A percentile compares a stretch with the other conserved stretches of the same genome.
Evolutionary conservation across 1,140 invertebrate species (phyloP).

Genomic region (Drosophila ananassae): DNA sequence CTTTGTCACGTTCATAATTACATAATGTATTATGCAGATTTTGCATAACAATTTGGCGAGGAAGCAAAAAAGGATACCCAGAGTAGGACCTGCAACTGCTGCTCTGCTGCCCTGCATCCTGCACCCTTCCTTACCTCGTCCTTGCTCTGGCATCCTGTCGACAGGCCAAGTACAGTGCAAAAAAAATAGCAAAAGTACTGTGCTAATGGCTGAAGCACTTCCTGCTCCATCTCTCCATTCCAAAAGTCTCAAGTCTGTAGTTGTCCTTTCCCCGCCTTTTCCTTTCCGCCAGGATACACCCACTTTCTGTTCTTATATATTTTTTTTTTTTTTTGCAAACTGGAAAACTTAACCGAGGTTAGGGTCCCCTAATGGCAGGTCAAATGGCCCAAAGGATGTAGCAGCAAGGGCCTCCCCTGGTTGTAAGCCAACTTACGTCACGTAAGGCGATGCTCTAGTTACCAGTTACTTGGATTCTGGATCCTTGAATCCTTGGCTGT

Average conservation of each 20-base stretch:
- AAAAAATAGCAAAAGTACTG: conserved; percentile 67
- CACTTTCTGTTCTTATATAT: no score
- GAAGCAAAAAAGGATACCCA: neutral
- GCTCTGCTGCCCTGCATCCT: neutral
- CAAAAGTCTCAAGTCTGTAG: neutral
- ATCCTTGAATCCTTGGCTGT: conserved; percentile 4
- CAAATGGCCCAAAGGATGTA: conserved; percentile 31
- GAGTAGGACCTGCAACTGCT: neutral
- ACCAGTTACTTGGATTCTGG: conserved; percentile 1
- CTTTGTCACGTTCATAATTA: conserved; percentile 80
- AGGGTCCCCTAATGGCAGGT: conserved; percentile 41
- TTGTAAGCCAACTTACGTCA: conserved; percentile 43
- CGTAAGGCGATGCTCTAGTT: conserved; percentile 32
- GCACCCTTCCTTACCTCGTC: neutral
- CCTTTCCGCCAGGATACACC: conserved; percentile 1
- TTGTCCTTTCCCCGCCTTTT: conserved; percentile 4
- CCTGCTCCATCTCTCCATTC: conserved; percentile 13
- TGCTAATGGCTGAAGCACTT: conserved; percentile 64
- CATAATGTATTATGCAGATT: conserved; percentile 81
- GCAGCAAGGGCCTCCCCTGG: neutral
- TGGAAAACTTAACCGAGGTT: conserved; percentile 2
- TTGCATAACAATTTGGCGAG: conserved; percentile 73
- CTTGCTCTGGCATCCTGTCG: conserved; percentile 4
- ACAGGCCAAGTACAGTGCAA: conserved; percentile 35
- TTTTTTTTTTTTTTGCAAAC: no score